These are phyloP conservation scores for Antheraea pernyi DNA, from an alignment of 1,140 invertebrate genomes.

Conservation along the genomic window DNA sequence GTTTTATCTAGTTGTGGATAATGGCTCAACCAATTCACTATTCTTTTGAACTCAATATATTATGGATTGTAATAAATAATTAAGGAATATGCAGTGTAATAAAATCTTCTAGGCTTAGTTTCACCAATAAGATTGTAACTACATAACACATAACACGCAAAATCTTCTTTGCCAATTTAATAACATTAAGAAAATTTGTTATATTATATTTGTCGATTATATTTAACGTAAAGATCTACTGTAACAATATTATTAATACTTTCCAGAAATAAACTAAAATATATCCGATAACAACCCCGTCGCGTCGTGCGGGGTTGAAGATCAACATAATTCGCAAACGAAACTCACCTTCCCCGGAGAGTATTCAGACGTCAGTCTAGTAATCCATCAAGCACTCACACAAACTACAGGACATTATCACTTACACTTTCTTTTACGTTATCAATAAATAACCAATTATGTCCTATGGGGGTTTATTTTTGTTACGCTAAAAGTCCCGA, in stretches of 20 bases:
- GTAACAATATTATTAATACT: not conserved
- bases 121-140: too few species aligned
- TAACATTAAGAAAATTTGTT: too few species aligned
- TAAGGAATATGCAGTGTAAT: too few species aligned
- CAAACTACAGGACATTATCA: conserved; percentile 5
- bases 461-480: conserved; percentile 31
- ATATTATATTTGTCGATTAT: too few species aligned
- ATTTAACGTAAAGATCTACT: too few species aligned
- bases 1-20: too few species aligned
- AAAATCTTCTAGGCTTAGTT: too few species aligned
- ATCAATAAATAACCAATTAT: not conserved
- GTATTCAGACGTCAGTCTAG: not conserved
- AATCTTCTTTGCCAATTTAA: too few species aligned
- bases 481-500: conserved; percentile 22
- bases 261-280: not conserved
- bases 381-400: not conserved
- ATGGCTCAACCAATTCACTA: too few species aligned
- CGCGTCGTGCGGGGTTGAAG: not conserved
- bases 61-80: too few species aligned
- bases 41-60: too few species aligned
- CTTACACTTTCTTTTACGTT: conserved; percentile 3
- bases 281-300: not conserved
- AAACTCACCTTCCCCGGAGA: not conserved
- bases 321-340: not conserved
- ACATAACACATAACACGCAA: too few species aligned